These are phyloP conservation scores for Tricholaema leucomelas DNA, from an alignment of 2,113 vertebrate genomes.

Conservation along the genomic window DNA sequence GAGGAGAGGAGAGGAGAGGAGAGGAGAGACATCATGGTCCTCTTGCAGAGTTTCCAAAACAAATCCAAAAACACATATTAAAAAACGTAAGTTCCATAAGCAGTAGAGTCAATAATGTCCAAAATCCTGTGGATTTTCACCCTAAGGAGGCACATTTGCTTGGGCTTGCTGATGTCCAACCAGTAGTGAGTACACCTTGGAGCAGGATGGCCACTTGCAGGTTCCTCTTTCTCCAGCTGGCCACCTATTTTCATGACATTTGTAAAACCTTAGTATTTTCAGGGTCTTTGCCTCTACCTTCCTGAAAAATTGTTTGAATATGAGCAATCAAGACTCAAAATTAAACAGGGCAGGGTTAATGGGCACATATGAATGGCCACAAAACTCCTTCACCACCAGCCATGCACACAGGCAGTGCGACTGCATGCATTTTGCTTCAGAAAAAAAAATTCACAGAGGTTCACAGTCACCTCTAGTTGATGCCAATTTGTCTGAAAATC, in stretches of 20 bases:
- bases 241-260: neutral
- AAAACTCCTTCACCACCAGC: neutral
- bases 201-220: neutral
- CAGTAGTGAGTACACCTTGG: neutral
- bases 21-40: neutral
- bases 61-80: neutral
- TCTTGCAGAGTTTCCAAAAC: neutral
- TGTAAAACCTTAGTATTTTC: neutral
- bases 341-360: neutral
- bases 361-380: fast-evolving
- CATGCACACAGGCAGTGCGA: neutral
- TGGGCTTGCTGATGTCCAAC: neutral
- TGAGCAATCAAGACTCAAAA: neutral
- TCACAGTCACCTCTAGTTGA: neutral
- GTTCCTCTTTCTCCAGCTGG: neutral
- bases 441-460: neutral
- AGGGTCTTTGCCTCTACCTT: neutral
- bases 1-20: too few species aligned
- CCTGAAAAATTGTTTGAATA: neutral
- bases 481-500: neutral
- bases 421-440: neutral
- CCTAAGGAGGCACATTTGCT: neutral
- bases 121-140: neutral
- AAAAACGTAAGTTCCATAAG: neutral
- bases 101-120: neutral